These are phyloP conservation scores for Apodemia mormo DNA, from an alignment of 2,888 invertebrate genomes.

Conservation along the genomic window DNA sequence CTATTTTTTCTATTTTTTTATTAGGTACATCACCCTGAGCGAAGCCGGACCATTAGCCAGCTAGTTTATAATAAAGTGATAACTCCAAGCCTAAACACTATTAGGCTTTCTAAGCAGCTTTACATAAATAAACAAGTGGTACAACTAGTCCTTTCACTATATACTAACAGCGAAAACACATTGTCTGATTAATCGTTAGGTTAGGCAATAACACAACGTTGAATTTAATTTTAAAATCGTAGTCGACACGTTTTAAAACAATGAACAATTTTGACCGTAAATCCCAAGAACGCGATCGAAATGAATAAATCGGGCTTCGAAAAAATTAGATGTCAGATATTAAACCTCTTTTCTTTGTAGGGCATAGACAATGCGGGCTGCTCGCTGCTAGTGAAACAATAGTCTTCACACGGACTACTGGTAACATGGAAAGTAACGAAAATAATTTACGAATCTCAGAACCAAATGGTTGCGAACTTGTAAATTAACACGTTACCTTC, in stretches of 20 bases:
- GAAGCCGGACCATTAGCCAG: too few relatives aligned
- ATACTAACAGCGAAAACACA: conserved; percentile 5
- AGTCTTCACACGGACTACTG: conserved; percentile 59
- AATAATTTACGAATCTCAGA: conserved; percentile 76
- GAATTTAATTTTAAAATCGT: neutral
- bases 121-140: conserved; percentile 1
- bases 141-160: conserved; percentile 1
- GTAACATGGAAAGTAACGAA: conserved; percentile 73
- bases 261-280: conserved; percentile 56
- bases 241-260: conserved; percentile 48
- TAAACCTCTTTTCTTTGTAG: conserved; percentile 59
- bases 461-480: conserved; percentile 63
- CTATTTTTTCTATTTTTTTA: too few relatives aligned
- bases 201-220: conserved; percentile 4
- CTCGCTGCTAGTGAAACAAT: conserved; percentile 58
- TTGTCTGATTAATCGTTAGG: neutral
- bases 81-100: neutral
- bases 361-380: conserved; percentile 47
- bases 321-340: conserved; percentile 53
- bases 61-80: too few relatives aligned
- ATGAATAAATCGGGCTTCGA: conserved; percentile 53
- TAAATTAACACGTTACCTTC: conserved; percentile 71
- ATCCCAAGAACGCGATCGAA: conserved; percentile 46
- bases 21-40: too few relatives aligned
- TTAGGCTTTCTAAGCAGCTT: neutral